Base-by-base conservation (phyloP, 2,113 vertebrate genomes). In the Rhynchomys soricoides region DNA sequence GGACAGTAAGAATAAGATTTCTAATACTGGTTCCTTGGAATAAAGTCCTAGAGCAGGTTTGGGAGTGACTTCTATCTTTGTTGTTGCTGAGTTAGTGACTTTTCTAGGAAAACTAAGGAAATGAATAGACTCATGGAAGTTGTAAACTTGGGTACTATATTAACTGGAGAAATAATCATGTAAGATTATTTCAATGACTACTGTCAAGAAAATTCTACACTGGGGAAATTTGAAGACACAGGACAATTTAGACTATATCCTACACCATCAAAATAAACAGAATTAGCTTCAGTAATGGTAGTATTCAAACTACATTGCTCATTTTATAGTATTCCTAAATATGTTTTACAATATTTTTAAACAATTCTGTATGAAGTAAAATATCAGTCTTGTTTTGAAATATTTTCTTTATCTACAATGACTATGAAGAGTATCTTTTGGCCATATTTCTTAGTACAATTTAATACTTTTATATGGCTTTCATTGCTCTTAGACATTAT, bases 391-490 rank as follows among this genome's bases (percentile, higher is more conserved):
- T 95, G 26, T 96, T 94, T 92, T 86, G n/a, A 91, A 91, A 57
- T 45, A 89, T 7, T 6, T 90, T 95, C 77, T 77, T 45, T 24
- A 79, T 78, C 26, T 73, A 64, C 7, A 52, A 52, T 75, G 55
- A 43, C 13, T 83, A 29, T 79, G 48, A 90, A 55, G 37, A 91
- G 52, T 43, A 1, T 24, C 3, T 91, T 22, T n/a, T 24, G 45
- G 12, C 40, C 94, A 29, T 48, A 89, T 87, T 95, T 93, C 64
- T 62, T 68, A n/a, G n/a, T 93, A 12, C 8, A 90, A 70, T 37
- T 66, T 82, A 94, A 73, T 62, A 93, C 3, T n/a, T 95, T 78
- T 62, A 74, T 91, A 92, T 79, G 15, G 31, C 48, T 90, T 95
- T 91, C 70, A 37, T 62, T 97, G 37, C 62, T 5, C 75, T 55